phyloP scores from a whole-genome alignment of 92 coral and sea anemone species.

The Micromussa lordhowensis region DNA sequence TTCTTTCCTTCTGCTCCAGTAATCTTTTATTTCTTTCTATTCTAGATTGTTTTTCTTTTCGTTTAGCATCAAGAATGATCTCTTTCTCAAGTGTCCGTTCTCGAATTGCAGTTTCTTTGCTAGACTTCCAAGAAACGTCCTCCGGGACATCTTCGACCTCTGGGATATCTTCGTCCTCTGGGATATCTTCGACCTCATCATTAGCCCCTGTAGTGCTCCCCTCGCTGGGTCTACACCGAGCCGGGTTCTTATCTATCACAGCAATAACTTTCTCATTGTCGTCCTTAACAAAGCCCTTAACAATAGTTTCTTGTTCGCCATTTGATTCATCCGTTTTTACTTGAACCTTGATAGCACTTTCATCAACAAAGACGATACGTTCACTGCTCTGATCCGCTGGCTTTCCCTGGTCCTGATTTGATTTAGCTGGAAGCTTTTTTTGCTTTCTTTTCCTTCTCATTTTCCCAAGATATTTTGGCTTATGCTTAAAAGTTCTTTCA shows the following conservation, averaged over 20 bases:
- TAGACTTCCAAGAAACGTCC: constrained; percentile 79
- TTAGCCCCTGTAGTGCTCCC: background rate
- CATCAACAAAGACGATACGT: background rate
- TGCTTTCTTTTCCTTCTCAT: constrained; percentile 6
- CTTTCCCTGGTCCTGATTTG: background rate
- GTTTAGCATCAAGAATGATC: constrained; percentile 52
- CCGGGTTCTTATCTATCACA: constrained; percentile 11
- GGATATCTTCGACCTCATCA: constrained; percentile 74
- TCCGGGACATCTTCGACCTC: constrained; percentile 83
- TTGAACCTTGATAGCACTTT: constrained; percentile 1
- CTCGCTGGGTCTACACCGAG: background rate
- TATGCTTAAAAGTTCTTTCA: background rate
- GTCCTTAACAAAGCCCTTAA: constrained; percentile 14
- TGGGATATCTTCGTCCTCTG: constrained; percentile 86
- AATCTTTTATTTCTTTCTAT: constrained; percentile 74
- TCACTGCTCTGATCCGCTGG: background rate
- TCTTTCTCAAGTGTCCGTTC: constrained; percentile 72
- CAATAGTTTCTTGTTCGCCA: background rate
- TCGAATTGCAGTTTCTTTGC: constrained; percentile 74
- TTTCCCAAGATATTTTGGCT: background rate
- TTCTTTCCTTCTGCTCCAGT: constrained; percentile 66
- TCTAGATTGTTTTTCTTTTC: constrained; percentile 77
- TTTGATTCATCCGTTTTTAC: background rate
- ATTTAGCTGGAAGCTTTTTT: background rate
- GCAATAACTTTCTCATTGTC: background rate